A percentile compares a stretch with the other conserved stretches of the same genome.
phyloP scores from a whole-genome alignment of 2,797 vertebrate species.

The Rhodeus uyekii region DNA sequence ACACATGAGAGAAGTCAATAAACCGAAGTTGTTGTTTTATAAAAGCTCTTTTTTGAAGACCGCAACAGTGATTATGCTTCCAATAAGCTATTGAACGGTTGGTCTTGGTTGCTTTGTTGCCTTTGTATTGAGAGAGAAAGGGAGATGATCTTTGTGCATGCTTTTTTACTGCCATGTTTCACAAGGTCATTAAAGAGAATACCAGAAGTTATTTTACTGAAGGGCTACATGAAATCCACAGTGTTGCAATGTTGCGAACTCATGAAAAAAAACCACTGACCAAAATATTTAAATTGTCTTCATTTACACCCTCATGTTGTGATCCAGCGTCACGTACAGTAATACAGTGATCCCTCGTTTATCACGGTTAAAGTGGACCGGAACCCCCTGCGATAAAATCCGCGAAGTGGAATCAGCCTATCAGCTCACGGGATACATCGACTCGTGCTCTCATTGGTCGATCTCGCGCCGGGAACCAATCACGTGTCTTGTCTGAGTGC shows the following conservation, averaged over 20 bases:
- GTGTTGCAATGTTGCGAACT: constrained; percentile 25
- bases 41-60: constrained; percentile 19
- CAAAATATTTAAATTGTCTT: neutral
- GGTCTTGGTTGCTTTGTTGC: constrained; percentile 15
- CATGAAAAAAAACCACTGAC: neutral
- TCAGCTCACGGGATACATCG: too few relatives aligned
- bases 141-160: constrained; percentile 22
- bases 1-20: neutral
- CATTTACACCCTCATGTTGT: neutral
- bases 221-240: constrained; percentile 34
- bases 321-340: too few relatives aligned
- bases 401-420: too few relatives aligned
- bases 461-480: too few relatives aligned
- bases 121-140: constrained; percentile 8
- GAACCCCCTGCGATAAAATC: too few relatives aligned
- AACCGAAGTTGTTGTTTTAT: constrained; percentile 23
- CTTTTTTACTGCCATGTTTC: constrained; percentile 33
- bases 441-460: too few relatives aligned
- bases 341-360: too few relatives aligned
- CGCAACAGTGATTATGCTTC: constrained; percentile 20
- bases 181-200: neutral
- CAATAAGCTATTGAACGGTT: constrained; percentile 12
- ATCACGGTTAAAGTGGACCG: too few relatives aligned
- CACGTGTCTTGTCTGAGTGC: too few relatives aligned
- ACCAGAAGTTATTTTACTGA: neutral